phyloP scores from a whole-genome alignment of 2,797 vertebrate genomes.

The Picus viridis region DNA sequence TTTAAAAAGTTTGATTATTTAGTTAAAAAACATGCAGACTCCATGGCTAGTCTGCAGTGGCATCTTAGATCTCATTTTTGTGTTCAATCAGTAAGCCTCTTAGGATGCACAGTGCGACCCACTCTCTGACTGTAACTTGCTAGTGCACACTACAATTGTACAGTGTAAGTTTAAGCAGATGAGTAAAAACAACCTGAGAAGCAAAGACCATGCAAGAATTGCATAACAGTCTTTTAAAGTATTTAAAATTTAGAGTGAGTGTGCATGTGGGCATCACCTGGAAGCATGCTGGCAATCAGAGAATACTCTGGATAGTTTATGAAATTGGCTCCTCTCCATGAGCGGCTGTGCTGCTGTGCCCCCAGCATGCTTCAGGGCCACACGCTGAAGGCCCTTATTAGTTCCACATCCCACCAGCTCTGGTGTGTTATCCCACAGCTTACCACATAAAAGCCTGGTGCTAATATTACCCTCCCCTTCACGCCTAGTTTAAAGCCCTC shows the following conservation, averaged over 20 bases:
- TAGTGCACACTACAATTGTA: not conserved
- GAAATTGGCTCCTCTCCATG: not conserved
- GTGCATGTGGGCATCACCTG: not conserved
- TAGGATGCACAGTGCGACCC: not conserved
- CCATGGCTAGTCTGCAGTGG: not conserved
- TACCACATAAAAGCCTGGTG: no score
- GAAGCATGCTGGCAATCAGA: not conserved
- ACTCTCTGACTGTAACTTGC: not conserved
- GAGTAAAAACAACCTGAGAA: not conserved
- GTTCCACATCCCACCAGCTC: no score
- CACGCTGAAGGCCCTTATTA: no score
- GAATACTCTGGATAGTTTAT: not conserved
- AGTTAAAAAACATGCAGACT: not conserved
- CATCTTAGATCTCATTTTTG: not conserved
- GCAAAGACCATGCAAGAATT: not conserved
- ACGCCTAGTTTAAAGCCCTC: no score
- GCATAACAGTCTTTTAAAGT: not conserved
- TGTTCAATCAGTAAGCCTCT: not conserved
- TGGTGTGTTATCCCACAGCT: no score
- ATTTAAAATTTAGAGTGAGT: not conserved
- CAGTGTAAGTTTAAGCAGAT: not conserved
- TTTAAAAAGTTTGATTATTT: not conserved
- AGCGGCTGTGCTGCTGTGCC: no score
- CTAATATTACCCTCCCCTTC: no score
- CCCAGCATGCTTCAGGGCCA: no score